Percentiles rank a stretch among this genome's conserved stretches.
phyloP scores from a whole-genome alignment of 2,797 vertebrate genomes.

The Clarias pachynema region DNA sequence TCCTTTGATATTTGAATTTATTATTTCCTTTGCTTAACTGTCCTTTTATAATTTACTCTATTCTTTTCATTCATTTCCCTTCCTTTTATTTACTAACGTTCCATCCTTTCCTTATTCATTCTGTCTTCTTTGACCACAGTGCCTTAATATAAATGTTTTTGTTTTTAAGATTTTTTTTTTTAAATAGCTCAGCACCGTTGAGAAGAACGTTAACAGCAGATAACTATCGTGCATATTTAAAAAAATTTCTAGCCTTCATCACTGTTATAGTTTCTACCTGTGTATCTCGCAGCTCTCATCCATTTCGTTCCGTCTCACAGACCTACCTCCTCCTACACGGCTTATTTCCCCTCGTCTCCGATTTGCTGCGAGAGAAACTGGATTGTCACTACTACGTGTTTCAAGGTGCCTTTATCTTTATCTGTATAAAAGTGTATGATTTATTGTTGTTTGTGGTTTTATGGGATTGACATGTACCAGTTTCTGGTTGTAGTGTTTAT shows the following conservation, averaged over 20 bases:
- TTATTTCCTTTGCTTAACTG: neutral
- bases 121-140: neutral
- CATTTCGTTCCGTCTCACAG: conserved; percentile 38
- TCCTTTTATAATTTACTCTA: neutral
- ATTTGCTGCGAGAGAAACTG: conserved; percentile 76
- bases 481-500: conserved; percentile 72
- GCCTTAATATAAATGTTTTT: neutral
- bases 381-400: conserved; percentile 82
- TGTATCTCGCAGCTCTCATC: neutral
- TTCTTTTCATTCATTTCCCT: neutral
- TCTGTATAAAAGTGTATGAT: neutral
- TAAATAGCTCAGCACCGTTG: neutral
- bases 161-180: neutral
- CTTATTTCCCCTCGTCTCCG: conserved; percentile 76
- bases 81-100: neutral
- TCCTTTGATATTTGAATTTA: neutral
- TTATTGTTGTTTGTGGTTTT: neutral
- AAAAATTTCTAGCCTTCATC: too few relatives aligned
- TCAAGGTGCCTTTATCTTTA: conserved; percentile 76
- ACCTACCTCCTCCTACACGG: conserved; percentile 77
- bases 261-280: neutral
- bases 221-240: neutral
- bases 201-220: neutral
- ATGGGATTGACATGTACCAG: neutral
- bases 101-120: neutral